A percentile compares a stretch with the other conserved stretches of the same genome.
phyloP scores from a whole-genome alignment of 1,140 invertebrate genomes.

The Leptinotarsa lineolata region DNA sequence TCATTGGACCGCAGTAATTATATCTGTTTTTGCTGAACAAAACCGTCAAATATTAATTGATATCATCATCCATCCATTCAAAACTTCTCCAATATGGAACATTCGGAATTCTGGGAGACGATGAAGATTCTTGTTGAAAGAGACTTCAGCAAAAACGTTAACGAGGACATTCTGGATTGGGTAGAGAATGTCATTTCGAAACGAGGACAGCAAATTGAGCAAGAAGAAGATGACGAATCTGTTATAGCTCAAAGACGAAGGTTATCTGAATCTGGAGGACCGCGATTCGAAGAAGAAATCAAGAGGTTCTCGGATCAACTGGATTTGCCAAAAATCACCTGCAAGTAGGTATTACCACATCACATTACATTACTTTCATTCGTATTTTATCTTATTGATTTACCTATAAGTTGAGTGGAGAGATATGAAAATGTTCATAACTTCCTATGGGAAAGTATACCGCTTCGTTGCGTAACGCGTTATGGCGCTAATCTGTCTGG shows the following conservation, averaged over 20 bases:
- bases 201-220: background rate
- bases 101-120: slow-evolving; percentile 15
- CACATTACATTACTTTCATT: too few species aligned
- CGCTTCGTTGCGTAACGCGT: too few species aligned
- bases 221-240: slow-evolving; percentile 6
- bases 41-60: background rate
- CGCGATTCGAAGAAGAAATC: background rate
- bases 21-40: background rate
- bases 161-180: slow-evolving; percentile 19
- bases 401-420: too few species aligned
- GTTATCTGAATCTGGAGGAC: background rate
- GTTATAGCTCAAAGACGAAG: slow-evolving; percentile 8
- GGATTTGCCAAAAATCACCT: slow-evolving; percentile 13
- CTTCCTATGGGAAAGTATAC: too few species aligned
- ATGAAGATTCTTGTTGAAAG: slow-evolving; percentile 19
- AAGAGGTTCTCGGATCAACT: slow-evolving; percentile 9
- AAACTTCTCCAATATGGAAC: background rate
- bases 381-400: too few species aligned
- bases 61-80: background rate
- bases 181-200: slow-evolving; percentile 10
- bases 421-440: too few species aligned
- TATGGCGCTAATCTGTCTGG: too few species aligned
- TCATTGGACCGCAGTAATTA: background rate
- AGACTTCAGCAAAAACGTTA: background rate
- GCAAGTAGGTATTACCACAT: slow-evolving; percentile 10